Conservation (phyloP, 2,888 invertebrate species). For the Macrophya alboannulata region DNA sequence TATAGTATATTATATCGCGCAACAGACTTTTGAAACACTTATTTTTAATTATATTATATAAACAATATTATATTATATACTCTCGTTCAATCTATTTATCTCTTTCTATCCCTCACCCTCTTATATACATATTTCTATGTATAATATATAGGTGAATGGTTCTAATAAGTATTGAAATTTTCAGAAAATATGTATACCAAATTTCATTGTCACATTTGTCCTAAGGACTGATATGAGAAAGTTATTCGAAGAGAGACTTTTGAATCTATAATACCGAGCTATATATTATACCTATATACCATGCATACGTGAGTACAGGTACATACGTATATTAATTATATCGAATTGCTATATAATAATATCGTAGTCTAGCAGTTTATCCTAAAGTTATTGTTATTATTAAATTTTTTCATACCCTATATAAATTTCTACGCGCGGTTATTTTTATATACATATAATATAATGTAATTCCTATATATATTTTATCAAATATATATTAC, state of each 20-base stretch:
- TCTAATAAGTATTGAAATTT: too few relatives aligned
- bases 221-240: slow-evolving; percentile 50
- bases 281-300: background rate
- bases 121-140: too few relatives aligned
- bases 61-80: background rate
- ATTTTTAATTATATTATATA: too few relatives aligned
- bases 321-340: background rate
- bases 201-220: slow-evolving; percentile 41
- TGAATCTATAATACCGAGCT: background rate
- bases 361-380: too few relatives aligned
- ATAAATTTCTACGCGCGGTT: background rate
- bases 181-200: background rate
- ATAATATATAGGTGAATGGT: too few relatives aligned
- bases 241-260: slow-evolving; percentile 40
- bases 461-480: background rate
- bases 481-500: too few relatives aligned
- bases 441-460: background rate
- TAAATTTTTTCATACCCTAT: background rate
- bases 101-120: slow-evolving; percentile 31
- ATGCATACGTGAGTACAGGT: background rate
- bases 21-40: too few relatives aligned
- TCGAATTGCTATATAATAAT: background rate
- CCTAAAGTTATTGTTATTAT: background rate
- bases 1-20: slow-evolving; percentile 12
- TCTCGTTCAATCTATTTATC: slow-evolving; percentile 21